These are phyloP conservation scores for Sturnus vulgaris DNA, from an alignment of 2,113 vertebrate species.

Conservation along the genomic window DNA sequence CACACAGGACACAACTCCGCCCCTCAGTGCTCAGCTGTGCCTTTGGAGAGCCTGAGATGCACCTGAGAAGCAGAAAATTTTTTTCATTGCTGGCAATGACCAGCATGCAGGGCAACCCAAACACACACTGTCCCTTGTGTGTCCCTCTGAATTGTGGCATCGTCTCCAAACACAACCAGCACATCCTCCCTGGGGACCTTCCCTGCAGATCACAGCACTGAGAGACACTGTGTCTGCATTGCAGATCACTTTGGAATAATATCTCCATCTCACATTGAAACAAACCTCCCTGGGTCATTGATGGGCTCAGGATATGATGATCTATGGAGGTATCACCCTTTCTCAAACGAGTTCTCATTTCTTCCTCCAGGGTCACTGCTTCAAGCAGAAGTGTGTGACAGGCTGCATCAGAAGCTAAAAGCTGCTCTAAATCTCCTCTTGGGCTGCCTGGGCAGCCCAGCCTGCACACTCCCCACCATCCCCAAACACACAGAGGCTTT, in stretches of 20 bases:
- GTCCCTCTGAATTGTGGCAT: rapidly evolving
- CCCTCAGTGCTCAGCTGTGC: not conserved
- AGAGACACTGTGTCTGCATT: not conserved
- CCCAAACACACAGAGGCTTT: not conserved
- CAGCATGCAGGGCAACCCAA: not conserved
- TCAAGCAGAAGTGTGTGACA: not conserved
- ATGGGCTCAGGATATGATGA: not conserved
- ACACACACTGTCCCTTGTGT: rapidly evolving
- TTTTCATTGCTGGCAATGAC: not conserved
- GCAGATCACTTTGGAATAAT: not conserved
- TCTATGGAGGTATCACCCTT: not conserved
- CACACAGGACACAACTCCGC: not conserved
- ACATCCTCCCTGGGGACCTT: not conserved
- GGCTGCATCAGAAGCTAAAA: not conserved
- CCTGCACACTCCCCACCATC: rapidly evolving
- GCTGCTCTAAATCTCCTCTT: not conserved
- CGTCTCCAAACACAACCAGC: not conserved
- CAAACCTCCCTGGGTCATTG: not conserved
- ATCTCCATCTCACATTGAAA: not conserved
- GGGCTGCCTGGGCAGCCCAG: not conserved
- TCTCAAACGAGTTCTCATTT: not conserved
- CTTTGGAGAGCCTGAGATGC: not conserved
- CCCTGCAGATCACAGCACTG: not conserved
- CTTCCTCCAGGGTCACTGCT: not conserved
- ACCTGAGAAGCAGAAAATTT: not conserved